Percentiles rank a stretch among this genome's conserved stretches.
Conservation (phyloP, 2,888 invertebrate species). For the Balanococcus diminutus region DNA sequence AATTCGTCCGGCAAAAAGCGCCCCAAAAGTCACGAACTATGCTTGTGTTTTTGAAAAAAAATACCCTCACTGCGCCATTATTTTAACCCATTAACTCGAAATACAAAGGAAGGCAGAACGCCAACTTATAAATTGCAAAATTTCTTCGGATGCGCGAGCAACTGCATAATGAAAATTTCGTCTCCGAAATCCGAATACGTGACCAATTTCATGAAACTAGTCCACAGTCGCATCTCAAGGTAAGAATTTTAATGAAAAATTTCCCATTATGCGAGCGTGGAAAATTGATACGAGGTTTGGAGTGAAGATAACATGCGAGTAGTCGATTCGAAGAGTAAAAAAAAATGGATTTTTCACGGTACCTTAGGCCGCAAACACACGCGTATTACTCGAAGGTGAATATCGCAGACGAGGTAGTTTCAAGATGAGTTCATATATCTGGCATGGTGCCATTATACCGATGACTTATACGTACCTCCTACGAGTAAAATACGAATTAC, state of each 20-base stretch:
- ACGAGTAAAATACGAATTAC: neutral
- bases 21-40: conserved; percentile 25
- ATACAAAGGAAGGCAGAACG: conserved; percentile 7
- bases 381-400: conserved; percentile 22
- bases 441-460: conserved; percentile 3
- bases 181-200: neutral
- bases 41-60: conserved; percentile 21
- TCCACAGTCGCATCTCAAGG: neutral
- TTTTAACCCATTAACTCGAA: conserved; percentile 18
- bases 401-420: neutral
- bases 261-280: neutral
- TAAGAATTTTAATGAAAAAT: conserved; percentile 19
- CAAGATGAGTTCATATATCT: conserved; percentile 3
- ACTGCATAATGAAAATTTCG: neutral
- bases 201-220: neutral
- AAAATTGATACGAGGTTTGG: neutral
- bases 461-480: neutral
- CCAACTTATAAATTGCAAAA: conserved; percentile 8
- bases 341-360: conserved; percentile 34
- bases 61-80: neutral
- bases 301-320: neutral
- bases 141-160: neutral
- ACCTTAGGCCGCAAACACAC: neutral
- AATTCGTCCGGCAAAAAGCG: neutral
- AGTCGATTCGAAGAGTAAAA: neutral